A percentile compares a stretch with the other conserved stretches of the same genome.
These are phyloP conservation scores for Passer montanus DNA, from an alignment of 2,113 vertebrate genomes.

Conservation along the genomic window DNA sequence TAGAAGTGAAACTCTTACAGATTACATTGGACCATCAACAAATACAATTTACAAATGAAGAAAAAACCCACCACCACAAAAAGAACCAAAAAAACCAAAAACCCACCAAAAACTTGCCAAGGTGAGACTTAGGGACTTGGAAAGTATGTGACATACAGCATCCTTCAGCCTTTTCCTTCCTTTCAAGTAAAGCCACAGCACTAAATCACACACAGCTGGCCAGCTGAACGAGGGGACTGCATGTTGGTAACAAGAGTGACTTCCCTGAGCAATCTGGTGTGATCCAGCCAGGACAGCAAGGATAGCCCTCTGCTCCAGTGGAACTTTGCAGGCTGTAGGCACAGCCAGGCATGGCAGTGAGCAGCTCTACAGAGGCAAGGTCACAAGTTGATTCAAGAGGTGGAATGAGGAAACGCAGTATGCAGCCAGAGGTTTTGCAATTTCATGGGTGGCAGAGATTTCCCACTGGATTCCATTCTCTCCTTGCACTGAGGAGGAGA, in stretches of 20 bases:
- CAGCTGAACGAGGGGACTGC: neutral
- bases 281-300: neutral
- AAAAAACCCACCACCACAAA: neutral
- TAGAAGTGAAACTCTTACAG: neutral
- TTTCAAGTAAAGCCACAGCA: neutral
- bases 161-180: neutral
- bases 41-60: neutral
- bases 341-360: accelerated
- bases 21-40: neutral
- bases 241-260: neutral
- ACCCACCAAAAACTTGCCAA: neutral
- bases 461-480: neutral
- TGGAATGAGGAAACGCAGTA: neutral
- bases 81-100: too few relatives aligned
- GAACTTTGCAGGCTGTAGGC: neutral
- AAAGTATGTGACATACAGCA: neutral
- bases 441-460: constrained; percentile 35
- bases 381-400: constrained; percentile 9
- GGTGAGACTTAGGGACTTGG: neutral
- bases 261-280: neutral
- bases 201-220: neutral
- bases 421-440: constrained; percentile 31
- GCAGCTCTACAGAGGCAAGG: neutral
- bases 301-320: neutral
- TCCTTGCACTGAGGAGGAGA: neutral